Evolutionary conservation across 1,140 invertebrate genomes (phyloP).

Genomic region (Stegodyphus mimosarum): DNA sequence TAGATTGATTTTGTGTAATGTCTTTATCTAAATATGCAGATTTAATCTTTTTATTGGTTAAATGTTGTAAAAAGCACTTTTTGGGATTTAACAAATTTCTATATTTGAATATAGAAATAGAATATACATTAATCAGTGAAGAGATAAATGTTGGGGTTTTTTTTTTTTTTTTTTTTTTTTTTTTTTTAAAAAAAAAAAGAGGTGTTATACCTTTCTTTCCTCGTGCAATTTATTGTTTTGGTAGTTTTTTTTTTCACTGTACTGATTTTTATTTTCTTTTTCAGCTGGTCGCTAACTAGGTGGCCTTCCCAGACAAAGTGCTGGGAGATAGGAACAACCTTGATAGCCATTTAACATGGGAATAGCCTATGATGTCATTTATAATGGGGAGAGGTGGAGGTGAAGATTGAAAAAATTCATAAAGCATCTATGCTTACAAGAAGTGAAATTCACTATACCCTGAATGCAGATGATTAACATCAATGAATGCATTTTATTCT

Average conservation of each 20-base stretch:
- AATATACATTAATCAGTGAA: too few relatives aligned
- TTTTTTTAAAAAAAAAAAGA: too few relatives aligned
- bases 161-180: too few relatives aligned
- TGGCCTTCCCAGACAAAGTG: slow-evolving; percentile 58
- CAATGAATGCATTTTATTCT: background rate
- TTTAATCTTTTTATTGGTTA: too few relatives aligned
- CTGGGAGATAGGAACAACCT: slow-evolving; percentile 58
- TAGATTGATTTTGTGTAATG: background rate
- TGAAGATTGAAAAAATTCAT: background rate
- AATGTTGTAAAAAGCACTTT: too few relatives aligned
- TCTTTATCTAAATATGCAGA: background rate
- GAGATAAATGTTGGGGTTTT: too few relatives aligned
- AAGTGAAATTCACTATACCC: background rate
- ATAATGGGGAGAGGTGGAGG: slow-evolving; percentile 30
- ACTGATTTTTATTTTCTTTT: slow-evolving; percentile 31
- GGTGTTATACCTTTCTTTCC: background rate
- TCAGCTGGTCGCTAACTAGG: slow-evolving; percentile 57
- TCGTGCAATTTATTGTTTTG: too few relatives aligned
- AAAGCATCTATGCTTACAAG: background rate
- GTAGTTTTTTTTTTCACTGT: too few relatives aligned
- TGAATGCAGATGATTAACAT: slow-evolving; percentile 8
- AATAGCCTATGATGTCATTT: slow-evolving; percentile 46
- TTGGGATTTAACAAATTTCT: too few relatives aligned
- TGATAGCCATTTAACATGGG: slow-evolving; percentile 39
- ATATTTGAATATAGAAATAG: too few relatives aligned